Conservation (phyloP, 1,140 invertebrate species). For the Agraylea sexmaculata region DNA sequence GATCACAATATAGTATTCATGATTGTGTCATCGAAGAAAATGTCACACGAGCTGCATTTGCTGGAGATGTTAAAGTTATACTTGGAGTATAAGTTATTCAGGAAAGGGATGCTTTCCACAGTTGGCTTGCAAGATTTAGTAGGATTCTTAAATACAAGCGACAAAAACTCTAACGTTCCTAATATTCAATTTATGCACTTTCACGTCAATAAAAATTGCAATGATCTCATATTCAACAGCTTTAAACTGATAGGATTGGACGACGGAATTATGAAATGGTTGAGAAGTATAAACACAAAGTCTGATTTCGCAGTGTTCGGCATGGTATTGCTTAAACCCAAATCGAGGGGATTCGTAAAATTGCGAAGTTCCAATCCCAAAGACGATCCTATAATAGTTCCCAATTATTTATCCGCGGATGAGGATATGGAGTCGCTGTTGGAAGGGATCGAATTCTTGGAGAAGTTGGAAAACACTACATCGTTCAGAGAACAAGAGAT, state of each 20-base stretch:
- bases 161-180: constrained; percentile 23
- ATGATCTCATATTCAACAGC: constrained; percentile 21
- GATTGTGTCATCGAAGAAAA: not conserved
- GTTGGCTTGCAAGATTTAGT: constrained; percentile 28
- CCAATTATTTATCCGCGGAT: constrained; percentile 66
- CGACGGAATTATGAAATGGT: constrained; percentile 29
- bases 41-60: not conserved
- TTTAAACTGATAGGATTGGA: constrained; percentile 32
- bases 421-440: constrained; percentile 60
- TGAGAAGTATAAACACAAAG: constrained; percentile 32
- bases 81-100: constrained; percentile 28
- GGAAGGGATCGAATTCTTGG: constrained; percentile 50
- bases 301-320: constrained; percentile 35
- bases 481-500: constrained; percentile 38
- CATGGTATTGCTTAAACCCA: constrained; percentile 39
- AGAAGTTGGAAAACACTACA: constrained; percentile 40
- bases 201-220: constrained; percentile 24
- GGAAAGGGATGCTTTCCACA: constrained; percentile 25
- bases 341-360: constrained; percentile 35
- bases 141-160: constrained; percentile 26
- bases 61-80: constrained; percentile 20
- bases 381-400: constrained; percentile 60
- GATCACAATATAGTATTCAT: constrained; percentile 36
- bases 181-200: constrained; percentile 31
- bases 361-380: constrained; percentile 28